Evolutionary conservation across 2,888 invertebrate genomes (phyloP).

Genomic region (Eupithecia vulgata): DNA sequence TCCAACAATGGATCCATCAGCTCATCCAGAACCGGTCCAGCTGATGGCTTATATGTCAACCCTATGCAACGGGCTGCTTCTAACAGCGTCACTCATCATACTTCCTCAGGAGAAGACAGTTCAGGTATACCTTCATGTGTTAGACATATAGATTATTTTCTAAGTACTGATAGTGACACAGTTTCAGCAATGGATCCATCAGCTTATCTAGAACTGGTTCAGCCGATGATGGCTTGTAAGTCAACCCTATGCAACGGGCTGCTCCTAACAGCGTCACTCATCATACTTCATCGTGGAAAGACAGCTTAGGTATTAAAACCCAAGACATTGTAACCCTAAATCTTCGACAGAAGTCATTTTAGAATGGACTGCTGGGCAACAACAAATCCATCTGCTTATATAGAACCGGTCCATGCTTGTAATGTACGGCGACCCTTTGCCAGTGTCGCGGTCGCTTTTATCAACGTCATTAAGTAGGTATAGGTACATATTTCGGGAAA

Average conservation of each 20-base stretch:
- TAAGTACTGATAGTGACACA: no score
- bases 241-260: conserved; percentile 90
- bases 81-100: conserved; percentile 65
- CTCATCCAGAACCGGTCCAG: conserved; percentile 80
- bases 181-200: conserved; percentile 71
- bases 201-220: conserved; percentile 78
- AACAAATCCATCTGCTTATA: conserved; percentile 71
- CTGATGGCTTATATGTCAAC: conserved; percentile 93
- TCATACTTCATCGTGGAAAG: conserved; percentile 76
- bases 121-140: conserved; percentile 59
- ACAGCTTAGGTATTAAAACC: conserved; percentile 71
- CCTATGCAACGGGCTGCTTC: conserved; percentile 86
- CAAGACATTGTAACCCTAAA: neutral
- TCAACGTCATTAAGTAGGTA: conserved; percentile 63
- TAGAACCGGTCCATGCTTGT: conserved; percentile 84
- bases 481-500: conserved; percentile 74
- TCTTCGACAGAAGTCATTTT: neutral
- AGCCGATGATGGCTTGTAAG: conserved; percentile 92
- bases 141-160: no score
- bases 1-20: conserved; percentile 73
- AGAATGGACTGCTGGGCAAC: conserved; percentile 59
- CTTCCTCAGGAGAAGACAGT: conserved; percentile 77
- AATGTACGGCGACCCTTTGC: conserved; percentile 90
- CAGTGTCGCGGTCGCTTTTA: conserved; percentile 48
- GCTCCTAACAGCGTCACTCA: conserved; percentile 62